Evolutionary conservation across 2,113 vertebrate genomes (phyloP), one percentile per base, ranked within the genome.

Genomic region (Siniperca knerii): DNA sequence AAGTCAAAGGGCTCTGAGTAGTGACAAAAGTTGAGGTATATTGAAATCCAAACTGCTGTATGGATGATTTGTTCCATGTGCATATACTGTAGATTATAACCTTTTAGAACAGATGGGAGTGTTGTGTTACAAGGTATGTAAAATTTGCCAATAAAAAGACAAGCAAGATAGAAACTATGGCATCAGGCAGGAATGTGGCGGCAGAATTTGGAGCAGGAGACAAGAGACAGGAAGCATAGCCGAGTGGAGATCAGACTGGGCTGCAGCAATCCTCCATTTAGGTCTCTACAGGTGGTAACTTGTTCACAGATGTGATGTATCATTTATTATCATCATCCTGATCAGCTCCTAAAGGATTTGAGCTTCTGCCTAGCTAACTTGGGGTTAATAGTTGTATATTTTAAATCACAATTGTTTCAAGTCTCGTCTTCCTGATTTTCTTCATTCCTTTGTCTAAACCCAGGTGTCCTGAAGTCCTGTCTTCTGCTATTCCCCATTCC

Each of bases 1-100:
- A 8, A 58, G 2, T 25, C 11, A 25, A 11, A 44, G 42, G 11
- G 44, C 44, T 44, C 44, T 44, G 57, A 52, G 42, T 8, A 23
- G 60, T 54, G 21, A 77, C 61, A 40, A 20, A 77, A 77, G 29
- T 66, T 77, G n/a, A 60, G 25, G 58, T 60, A 2, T 66, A 60
- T 25, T 33, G 52, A 55, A 58, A n/a, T 67, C 35, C 50, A 29
- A 67, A 42, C 23, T 67, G 50, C 75, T 77, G 62, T 52, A 37
- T 77, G 75, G 64, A 68, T 11, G n/a, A 37, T 67, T 42, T 44
- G 35, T 50, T 57, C 21, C 3, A 50, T 44, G 64, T 40, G 35
- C 62, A 25, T 29, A 25, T 58, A 4, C 40, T 52, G 15, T 78
- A 68, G 62, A 78, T 67, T 25, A 68, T 3, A 69, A 13, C 67